These are phyloP conservation scores for Cryptocheilus praepositus DNA, from an alignment of 2,888 invertebrate genomes.

Conservation along the genomic window DNA sequence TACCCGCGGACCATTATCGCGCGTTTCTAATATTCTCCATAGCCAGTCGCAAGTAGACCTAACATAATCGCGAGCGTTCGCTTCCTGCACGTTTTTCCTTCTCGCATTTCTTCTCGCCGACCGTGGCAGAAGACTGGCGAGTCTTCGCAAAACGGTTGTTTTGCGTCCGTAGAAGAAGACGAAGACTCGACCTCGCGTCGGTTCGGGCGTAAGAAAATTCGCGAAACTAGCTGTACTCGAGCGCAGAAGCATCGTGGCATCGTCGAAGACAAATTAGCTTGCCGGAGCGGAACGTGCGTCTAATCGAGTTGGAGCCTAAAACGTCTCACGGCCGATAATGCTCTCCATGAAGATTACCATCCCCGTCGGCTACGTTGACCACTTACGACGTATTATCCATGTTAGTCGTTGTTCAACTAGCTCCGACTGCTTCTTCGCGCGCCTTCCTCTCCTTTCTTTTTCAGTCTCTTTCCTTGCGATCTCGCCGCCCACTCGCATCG, in stretches of 20 bases:
- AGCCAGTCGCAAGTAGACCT: no score
- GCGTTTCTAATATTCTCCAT: no score
- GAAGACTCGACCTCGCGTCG: conserved; percentile 1
- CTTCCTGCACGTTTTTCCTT: no score
- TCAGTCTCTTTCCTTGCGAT: background rate
- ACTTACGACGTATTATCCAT: conserved; percentile 38
- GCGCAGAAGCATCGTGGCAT: background rate
- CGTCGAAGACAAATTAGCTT: conserved; percentile 47
- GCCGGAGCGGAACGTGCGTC: conserved; percentile 59
- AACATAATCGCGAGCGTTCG: no score
- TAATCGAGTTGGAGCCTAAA: conserved; percentile 47
- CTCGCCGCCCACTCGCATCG: no score
- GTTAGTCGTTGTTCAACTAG: conserved; percentile 25
- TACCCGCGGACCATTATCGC: no score
- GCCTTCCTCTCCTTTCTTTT: background rate
- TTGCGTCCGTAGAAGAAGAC: no score
- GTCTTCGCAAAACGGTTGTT: no score
- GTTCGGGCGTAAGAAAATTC: conserved; percentile 30
- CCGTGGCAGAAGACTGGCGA: no score
- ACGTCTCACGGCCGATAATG: conserved; percentile 29
- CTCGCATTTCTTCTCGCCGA: no score
- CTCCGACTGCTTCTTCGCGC: conserved; percentile 18
- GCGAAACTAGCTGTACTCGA: conserved; percentile 33
- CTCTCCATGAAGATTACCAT: conserved; percentile 46
- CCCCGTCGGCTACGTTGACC: conserved; percentile 30